Conservation (phyloP, 2,888 invertebrate species). For the Lutraria lutraria region DNA sequence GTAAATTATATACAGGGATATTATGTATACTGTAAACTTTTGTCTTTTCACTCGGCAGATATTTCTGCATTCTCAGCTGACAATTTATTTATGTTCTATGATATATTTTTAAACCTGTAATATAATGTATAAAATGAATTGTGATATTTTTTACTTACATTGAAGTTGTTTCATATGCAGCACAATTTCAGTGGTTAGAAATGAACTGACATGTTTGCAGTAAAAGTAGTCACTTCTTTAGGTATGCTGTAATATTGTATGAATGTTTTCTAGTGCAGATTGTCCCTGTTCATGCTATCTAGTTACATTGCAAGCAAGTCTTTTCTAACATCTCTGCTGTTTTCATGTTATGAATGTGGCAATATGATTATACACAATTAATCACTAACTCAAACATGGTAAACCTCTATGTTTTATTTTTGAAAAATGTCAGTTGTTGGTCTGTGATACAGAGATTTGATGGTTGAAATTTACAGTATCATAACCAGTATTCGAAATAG, state of each 20-base stretch:
- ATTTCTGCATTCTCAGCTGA: not conserved
- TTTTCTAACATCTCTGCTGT: not conserved
- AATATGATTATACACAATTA: not conserved
- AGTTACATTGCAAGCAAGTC: not conserved
- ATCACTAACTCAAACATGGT: not conserved
- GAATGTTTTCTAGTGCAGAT: not conserved
- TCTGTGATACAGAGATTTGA: not conserved
- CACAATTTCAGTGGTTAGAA: not conserved
- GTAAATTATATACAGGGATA: not conserved
- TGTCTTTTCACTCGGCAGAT: not conserved
- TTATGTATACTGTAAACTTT: not conserved
- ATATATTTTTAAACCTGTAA: conserved; percentile 18
- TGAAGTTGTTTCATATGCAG: not conserved
- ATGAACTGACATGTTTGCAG: not conserved
- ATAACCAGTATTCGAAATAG: no score
- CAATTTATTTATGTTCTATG: conserved; percentile 10
- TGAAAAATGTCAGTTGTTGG: not conserved
- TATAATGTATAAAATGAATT: not conserved
- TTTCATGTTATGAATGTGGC: not conserved
- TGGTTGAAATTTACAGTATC: no score
- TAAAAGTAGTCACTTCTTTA: not conserved
- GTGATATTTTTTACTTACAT: conserved; percentile 23
- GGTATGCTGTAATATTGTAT: not conserved
- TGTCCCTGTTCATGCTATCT: not conserved
- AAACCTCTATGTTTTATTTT: not conserved